Percentiles rank a stretch among this genome's conserved stretches.
These are phyloP conservation scores for Lonchura striata DNA, from an alignment of 2,113 vertebrate species.

Conservation along the genomic window DNA sequence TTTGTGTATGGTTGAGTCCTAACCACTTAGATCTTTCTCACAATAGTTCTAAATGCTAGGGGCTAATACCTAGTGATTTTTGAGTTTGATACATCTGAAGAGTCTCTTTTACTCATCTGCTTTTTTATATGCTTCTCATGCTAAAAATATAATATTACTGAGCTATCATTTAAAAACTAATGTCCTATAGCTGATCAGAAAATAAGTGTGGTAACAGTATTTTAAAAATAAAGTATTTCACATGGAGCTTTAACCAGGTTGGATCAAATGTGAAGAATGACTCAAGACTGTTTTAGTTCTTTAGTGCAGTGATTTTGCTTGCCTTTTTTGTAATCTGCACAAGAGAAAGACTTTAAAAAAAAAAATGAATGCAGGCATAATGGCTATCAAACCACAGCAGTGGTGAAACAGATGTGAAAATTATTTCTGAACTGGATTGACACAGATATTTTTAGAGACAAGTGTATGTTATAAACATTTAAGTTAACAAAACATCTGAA, in stretches of 20 bases:
- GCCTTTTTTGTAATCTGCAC: background rate
- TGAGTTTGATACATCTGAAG: background rate
- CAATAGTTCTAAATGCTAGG: background rate
- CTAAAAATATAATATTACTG: background rate
- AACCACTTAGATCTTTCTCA: background rate
- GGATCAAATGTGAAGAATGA: background rate
- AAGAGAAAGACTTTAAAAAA: background rate
- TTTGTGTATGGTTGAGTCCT: background rate
- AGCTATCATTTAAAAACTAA: background rate
- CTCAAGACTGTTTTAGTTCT: background rate
- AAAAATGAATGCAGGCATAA: fast-evolving
- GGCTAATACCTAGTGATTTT: background rate
- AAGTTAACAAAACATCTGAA: background rate
- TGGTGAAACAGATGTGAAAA: background rate
- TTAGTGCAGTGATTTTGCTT: background rate
- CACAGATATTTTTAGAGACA: background rate
- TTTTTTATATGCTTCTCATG: background rate
- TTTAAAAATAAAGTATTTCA: background rate
- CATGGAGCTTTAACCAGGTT: background rate
- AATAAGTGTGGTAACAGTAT: background rate
- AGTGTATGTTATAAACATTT: background rate
- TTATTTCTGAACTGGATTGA: background rate
- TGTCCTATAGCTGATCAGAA: background rate
- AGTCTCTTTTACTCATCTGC: background rate
- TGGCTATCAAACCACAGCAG: background rate